A percentile compares a stretch with the other conserved stretches of the same genome.
phyloP scores from a whole-genome alignment of 2,888 invertebrate species.

The Branchipolynoe longqiensis region DNA sequence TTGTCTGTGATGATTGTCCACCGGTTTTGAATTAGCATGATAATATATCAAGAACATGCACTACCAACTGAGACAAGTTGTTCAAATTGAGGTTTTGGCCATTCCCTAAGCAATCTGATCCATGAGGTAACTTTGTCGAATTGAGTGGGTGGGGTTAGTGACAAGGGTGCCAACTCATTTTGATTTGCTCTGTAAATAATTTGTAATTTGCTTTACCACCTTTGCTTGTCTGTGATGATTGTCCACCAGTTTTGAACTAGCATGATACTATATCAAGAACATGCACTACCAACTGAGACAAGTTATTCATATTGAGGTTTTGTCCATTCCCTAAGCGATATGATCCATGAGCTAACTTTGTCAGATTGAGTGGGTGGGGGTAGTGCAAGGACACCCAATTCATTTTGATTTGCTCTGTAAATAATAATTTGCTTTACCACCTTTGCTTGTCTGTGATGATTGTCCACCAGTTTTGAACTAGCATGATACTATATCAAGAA shows the following conservation, averaged over 20 bases:
- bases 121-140: too few relatives aligned
- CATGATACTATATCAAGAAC: constrained; percentile 18
- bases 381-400: too few relatives aligned
- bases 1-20: constrained; percentile 42
- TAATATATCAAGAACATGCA: constrained; percentile 14
- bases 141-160: too few relatives aligned
- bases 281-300: constrained; percentile 60
- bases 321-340: neutral
- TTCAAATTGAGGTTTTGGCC: neutral
- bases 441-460: constrained; percentile 60
- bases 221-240: constrained; percentile 48
- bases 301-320: neutral
- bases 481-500: neutral
- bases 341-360: neutral
- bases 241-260: constrained; percentile 37
- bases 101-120: neutral
- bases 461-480: constrained; percentile 25
- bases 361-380: too few relatives aligned
- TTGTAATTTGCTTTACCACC: neutral
- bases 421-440: neutral
- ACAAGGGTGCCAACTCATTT: too few relatives aligned
- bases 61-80: constrained; percentile 50
- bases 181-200: neutral
- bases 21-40: constrained; percentile 27
- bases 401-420: too few relatives aligned